A percentile compares a stretch with the other conserved stretches of the same genome.
Conservation (phyloP, 2,113 vertebrate genomes). For the Polypterus senegalus region DNA sequence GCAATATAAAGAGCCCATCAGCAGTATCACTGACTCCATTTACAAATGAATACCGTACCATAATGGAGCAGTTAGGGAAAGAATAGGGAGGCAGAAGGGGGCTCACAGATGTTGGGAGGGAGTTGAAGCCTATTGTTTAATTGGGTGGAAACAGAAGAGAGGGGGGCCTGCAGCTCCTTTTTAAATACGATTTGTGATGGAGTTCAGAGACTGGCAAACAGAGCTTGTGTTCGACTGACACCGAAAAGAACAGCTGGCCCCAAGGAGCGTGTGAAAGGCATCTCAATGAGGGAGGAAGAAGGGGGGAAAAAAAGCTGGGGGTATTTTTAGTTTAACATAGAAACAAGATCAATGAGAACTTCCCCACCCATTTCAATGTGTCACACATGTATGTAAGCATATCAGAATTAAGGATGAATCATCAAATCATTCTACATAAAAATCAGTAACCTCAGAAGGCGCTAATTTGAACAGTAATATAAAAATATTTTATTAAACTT, state of each 20-base stretch:
- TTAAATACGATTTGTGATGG: constrained; percentile 58
- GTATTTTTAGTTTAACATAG: too few relatives aligned
- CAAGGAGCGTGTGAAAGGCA: constrained; percentile 70
- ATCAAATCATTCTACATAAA: too few relatives aligned
- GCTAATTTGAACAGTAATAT: too few relatives aligned
- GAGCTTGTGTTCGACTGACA: constrained; percentile 43
- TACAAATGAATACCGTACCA: constrained; percentile 86
- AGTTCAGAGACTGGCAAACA: constrained; percentile 63
- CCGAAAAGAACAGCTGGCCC: constrained; percentile 74
- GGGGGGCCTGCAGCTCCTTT: constrained; percentile 27
- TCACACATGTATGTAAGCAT: too few relatives aligned
- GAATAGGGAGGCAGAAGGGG: constrained; percentile 82
- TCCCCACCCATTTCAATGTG: too few relatives aligned
- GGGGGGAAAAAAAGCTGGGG: too few relatives aligned
- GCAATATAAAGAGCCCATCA: constrained; percentile 54
- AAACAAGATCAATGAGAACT: too few relatives aligned
- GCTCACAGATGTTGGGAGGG: constrained; percentile 94
- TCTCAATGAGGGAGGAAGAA: constrained; percentile 28
- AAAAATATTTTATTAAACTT: too few relatives aligned
- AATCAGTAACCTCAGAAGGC: too few relatives aligned
- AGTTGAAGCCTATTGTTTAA: constrained; percentile 67
- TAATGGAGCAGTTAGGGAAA: constrained; percentile 91
- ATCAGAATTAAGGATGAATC: too few relatives aligned
- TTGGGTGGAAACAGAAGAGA: constrained; percentile 63
- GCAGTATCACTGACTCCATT: constrained; percentile 56